Base-by-base conservation (phyloP, 92 coral and sea anemone genomes). In the Paramuricea clavata region DNA sequence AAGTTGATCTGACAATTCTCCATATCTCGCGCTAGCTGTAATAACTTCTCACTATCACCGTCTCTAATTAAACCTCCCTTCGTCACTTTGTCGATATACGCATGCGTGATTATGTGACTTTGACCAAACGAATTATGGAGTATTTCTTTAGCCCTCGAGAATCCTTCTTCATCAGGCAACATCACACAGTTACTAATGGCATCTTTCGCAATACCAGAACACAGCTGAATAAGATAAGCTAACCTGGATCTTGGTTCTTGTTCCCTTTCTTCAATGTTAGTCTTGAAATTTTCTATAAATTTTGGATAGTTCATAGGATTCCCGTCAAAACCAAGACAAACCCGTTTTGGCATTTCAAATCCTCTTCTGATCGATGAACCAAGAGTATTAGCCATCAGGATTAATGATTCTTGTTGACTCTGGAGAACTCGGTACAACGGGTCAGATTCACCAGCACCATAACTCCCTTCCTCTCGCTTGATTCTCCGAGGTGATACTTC, bases 11-110 rank as follows among this genome's bases (percentile, higher is more conserved):
- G n/a, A n/a, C n/a, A n/a, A n/a, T n/a, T n/a, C n/a, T n/a, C n/a
- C n/a, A n/a, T n/a, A n/a, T n/a, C n/a, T n/a, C 69, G 69, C 69
- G 69, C 69, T n/a, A 61, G n/a, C 69, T 61, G 69, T 31, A 61
- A 61, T 61, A 61, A 61, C 35, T 61, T 61, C 11, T 61, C 69
- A 27, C 35, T 31, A 31, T 61, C 69, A 61, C 69, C 69, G 69
- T 61, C 69, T 61, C 17, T 61, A 12, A 61, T 61, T 25, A 61
- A 25, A 31, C 69, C 69, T 61, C 69, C 69, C 69, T 23, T 61
- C 31, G 69, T 61, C 12, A 61, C 69, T 61, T 61, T 61, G 7
- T 61, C 69, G 69, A 61, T 61, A 61, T 12, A 61, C 69, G 69
- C 69, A 23, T 61, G 69, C 69, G 69, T 61, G n/a, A 25, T 61